phyloP scores from a whole-genome alignment of 2,888 invertebrate genomes.

The Craniophora ligustri region DNA sequence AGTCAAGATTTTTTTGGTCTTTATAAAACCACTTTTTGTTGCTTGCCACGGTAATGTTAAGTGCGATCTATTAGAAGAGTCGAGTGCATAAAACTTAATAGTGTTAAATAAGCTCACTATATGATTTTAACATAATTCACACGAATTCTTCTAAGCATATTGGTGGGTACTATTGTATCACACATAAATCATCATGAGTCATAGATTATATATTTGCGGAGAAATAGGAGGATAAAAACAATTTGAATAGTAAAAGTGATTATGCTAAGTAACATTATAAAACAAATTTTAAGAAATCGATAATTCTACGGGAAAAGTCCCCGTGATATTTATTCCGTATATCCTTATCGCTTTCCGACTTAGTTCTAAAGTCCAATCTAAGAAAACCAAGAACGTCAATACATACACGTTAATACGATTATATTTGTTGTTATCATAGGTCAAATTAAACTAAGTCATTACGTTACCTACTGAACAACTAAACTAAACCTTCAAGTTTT shows the following conservation, averaged over 20 bases:
- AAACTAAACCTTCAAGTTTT: conserved; percentile 38
- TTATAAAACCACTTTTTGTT: too few species aligned
- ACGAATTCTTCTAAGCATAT: too few species aligned
- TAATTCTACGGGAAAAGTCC: conserved; percentile 25
- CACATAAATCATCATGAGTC: too few species aligned
- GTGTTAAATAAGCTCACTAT: too few species aligned
- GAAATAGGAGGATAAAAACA: too few species aligned
- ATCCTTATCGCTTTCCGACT: conserved; percentile 18
- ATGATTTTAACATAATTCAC: too few species aligned
- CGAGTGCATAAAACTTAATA: too few species aligned
- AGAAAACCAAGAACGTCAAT: conserved; percentile 11
- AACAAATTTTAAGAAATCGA: conserved; percentile 6
- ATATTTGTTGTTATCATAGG: conserved; percentile 24
- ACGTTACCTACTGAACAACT: conserved; percentile 32
- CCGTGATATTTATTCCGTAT: conserved; percentile 13
- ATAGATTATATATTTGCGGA: too few species aligned
- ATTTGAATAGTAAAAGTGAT: too few species aligned
- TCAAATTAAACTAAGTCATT: conserved; percentile 18
- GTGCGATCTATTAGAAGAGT: neutral
- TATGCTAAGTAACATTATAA: neutral
- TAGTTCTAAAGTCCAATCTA: conserved; percentile 2
- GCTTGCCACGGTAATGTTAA: neutral
- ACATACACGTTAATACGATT: conserved; percentile 3
- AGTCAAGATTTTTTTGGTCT: too few species aligned
- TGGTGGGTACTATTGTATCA: too few species aligned